phyloP scores from a whole-genome alignment of 2,888 invertebrate genomes.

The Oithona nana region DNA sequence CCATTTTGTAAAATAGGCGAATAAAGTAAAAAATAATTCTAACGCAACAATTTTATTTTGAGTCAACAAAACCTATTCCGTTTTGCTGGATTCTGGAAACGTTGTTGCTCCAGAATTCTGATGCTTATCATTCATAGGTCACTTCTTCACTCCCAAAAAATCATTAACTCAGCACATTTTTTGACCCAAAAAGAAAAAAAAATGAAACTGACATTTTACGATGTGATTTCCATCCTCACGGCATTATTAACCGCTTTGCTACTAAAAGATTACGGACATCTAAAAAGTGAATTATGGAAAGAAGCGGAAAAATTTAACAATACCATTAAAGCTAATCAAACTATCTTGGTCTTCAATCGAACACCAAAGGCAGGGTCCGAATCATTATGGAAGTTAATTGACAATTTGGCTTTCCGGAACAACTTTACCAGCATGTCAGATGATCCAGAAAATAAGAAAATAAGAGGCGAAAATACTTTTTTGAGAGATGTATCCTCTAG shows the following conservation, averaged over 20 bases:
- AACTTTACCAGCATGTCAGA: not conserved
- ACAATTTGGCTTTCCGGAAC: not conserved
- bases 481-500: not conserved
- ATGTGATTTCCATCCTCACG: not conserved
- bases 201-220: not conserved
- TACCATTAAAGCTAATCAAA: not conserved
- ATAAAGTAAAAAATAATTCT: too few relatives aligned
- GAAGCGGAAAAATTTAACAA: not conserved
- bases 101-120: too few relatives aligned
- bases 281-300: not conserved
- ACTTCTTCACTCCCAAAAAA: too few relatives aligned
- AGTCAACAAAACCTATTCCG: too few relatives aligned
- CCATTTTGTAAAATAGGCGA: too few relatives aligned
- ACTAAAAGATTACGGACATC: too few relatives aligned
- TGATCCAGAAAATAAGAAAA: not conserved
- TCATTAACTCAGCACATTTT: too few relatives aligned
- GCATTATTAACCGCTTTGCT: too few relatives aligned
- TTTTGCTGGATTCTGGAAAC: too few relatives aligned
- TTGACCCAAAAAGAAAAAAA: not conserved
- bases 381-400: not conserved
- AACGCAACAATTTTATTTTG: too few relatives aligned
- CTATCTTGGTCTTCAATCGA: not conserved
- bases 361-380: not conserved
- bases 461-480: not conserved
- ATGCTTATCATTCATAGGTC: too few relatives aligned